Evolutionary conservation across 2,797 vertebrate genomes (phyloP).

Genomic region (Zenarchopterus dispar): DNA sequence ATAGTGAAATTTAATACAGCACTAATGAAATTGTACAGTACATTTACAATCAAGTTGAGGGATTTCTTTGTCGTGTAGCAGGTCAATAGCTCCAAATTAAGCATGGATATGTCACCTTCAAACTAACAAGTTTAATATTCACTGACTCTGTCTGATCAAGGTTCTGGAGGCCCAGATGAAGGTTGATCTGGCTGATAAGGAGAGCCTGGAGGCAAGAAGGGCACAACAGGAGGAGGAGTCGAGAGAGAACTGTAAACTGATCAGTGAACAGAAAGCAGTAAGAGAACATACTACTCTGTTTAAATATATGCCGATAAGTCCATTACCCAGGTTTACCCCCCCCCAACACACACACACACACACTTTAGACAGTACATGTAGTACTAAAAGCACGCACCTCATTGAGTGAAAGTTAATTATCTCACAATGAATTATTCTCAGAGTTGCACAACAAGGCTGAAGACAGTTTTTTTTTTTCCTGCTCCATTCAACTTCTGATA

Average conservation of each 20-base stretch:
- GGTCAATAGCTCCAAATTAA: background rate
- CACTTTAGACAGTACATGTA: background rate
- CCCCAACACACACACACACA: too few species aligned
- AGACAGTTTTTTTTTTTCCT: background rate
- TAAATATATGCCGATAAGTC: background rate
- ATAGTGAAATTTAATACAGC: conserved; percentile 33
- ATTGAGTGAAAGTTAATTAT: too few species aligned
- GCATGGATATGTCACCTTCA: conserved; percentile 8
- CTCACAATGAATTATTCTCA: too few species aligned
- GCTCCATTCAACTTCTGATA: conserved; percentile 18
- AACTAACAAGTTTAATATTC: conserved; percentile 2
- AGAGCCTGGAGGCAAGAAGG: conserved; percentile 90
- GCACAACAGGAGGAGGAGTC: conserved; percentile 93
- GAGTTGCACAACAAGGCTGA: too few species aligned
- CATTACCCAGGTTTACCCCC: background rate
- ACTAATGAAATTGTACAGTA: conserved; percentile 29
- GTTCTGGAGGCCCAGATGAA: conserved; percentile 97
- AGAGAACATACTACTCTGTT: conserved; percentile 47
- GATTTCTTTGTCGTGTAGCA: background rate
- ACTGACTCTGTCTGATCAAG: conserved; percentile 71
- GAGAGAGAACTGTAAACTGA: conserved; percentile 93
- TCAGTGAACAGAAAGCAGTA: conserved; percentile 98
- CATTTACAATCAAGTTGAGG: conserved; percentile 30
- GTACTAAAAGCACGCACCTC: too few species aligned
- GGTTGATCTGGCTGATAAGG: conserved; percentile 93